Evolutionary conservation across 2,797 vertebrate genomes (phyloP), one percentile per base, ranked within the genome.

Genomic region (Notolabrus celidotus): DNA sequence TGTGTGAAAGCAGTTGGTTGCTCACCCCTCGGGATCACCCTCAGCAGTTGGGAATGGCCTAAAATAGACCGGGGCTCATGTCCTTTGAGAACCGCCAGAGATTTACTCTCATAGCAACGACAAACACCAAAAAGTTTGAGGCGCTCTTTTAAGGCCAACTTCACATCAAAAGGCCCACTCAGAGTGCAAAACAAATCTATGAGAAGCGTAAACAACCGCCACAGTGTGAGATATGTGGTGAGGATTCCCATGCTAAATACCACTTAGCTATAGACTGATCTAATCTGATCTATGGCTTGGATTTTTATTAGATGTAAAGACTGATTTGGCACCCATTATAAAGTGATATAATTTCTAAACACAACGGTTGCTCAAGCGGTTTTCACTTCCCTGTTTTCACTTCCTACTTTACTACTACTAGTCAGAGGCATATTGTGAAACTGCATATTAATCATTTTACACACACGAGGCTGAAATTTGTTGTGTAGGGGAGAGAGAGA

Each of bases 1-100:
- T 90, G 77, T 88, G 88, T 90, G 86, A 92, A 91, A 89, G 77
- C 76, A 86, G 86, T 92, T 83, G 84, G 81, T 85, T 86, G 83
- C 75, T 58, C 73, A 63, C 65, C 85, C 83, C 86, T 59, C 19
- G 72, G 86, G 85, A 90, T 87, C 82, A 77, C 81, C 74, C 77
- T 71, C 60, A 29, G 66, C 78, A 83, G 87, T 86, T 85, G 80
- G 80, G 77, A 86, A 88, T 49, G 61, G 74, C 81, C 84, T 65
- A 80, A 91, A 91, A 91, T 90, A 93, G 89, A 79, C 27, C 19
- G 20, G 71, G 76, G 83, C 67, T 82, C 55, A 64, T 70, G 83
- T 85, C 85, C 68, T 77, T 82, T 87, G 84, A 84, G 85, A 91
- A 80, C 57, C 82, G 66, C 69, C 70, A 82, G 83, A 87, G 82